Percentiles rank a stretch among this genome's conserved stretches.
phyloP scores from a whole-genome alignment of 2,888 invertebrate species.

The Leistus spinibarbis region DNA sequence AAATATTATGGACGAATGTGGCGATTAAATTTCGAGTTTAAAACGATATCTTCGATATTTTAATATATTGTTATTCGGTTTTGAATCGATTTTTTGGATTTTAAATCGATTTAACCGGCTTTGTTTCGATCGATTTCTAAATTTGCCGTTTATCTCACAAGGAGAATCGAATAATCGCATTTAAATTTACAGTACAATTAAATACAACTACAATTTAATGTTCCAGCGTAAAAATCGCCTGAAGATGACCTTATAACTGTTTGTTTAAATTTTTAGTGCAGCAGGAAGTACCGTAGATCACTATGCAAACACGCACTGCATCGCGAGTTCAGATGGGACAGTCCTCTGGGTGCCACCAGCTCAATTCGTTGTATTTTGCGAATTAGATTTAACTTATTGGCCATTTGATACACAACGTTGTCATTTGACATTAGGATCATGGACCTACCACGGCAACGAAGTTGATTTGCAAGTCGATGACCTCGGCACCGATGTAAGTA shows the following conservation, averaged over 20 bases:
- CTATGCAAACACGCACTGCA: conserved; percentile 63
- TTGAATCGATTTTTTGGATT: too few relatives aligned
- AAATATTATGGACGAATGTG: too few relatives aligned
- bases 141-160: too few relatives aligned
- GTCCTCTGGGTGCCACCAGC: conserved; percentile 73
- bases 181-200: too few relatives aligned
- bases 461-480: conserved; percentile 57
- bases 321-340: conserved; percentile 60
- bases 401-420: conserved; percentile 76
- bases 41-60: too few relatives aligned
- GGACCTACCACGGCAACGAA: conserved; percentile 69
- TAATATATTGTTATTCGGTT: too few relatives aligned
- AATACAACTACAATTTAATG: too few relatives aligned
- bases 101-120: too few relatives aligned
- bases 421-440: conserved; percentile 72
- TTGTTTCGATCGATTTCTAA: too few relatives aligned
- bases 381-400: conserved; percentile 72
- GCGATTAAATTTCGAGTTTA: too few relatives aligned
- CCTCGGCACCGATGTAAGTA: conserved; percentile 47
- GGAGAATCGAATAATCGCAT: too few relatives aligned
- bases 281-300: conserved; percentile 65
- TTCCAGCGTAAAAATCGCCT: too few relatives aligned
- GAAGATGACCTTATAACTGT: conserved; percentile 3
- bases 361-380: conserved; percentile 69
- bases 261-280: conserved; percentile 57